Evolutionary conservation across 30 jellyfish, hydroid and myxozoan species (phyloP).

Genomic region (Rhopilema esculentum): DNA sequence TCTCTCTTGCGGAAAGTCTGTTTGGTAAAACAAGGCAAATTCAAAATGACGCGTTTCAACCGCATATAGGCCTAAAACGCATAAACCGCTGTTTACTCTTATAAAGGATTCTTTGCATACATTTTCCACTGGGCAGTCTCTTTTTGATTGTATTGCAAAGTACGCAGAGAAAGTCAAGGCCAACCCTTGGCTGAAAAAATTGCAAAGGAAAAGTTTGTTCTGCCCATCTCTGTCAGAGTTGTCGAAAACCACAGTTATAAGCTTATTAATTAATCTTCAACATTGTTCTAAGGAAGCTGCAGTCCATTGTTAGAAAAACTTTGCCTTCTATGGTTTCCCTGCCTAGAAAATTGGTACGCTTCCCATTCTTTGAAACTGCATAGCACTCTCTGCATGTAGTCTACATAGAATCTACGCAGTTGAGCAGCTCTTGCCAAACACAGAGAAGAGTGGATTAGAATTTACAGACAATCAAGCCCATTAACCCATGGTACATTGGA

Average conservation of each 20-base stretch:
- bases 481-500: neutral
- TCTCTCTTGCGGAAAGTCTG: too few species aligned
- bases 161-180: neutral
- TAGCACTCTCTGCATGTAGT: constrained; percentile 5
- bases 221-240: constrained; percentile 56
- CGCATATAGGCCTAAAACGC: too few species aligned
- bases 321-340: constrained; percentile 11
- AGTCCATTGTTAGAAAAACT: constrained; percentile 5
- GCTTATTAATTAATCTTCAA: constrained; percentile 12
- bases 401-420: neutral
- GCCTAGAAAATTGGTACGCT: constrained; percentile 13
- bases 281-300: constrained; percentile 15
- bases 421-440: constrained; percentile 1
- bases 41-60: too few species aligned
- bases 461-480: constrained; percentile 30
- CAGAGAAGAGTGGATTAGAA: constrained; percentile 17
- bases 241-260: constrained; percentile 14
- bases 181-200: neutral
- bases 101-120: neutral
- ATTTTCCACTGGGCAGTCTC: neutral
- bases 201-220: constrained; percentile 22
- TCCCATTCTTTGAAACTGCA: constrained; percentile 21
- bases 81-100: neutral
- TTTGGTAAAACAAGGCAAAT: too few species aligned
- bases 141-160: neutral